Evolutionary conservation across 2,888 invertebrate genomes (phyloP), one percentile per base, ranked within the genome.

Genomic region (Temnothorax ravouxi): DNA sequence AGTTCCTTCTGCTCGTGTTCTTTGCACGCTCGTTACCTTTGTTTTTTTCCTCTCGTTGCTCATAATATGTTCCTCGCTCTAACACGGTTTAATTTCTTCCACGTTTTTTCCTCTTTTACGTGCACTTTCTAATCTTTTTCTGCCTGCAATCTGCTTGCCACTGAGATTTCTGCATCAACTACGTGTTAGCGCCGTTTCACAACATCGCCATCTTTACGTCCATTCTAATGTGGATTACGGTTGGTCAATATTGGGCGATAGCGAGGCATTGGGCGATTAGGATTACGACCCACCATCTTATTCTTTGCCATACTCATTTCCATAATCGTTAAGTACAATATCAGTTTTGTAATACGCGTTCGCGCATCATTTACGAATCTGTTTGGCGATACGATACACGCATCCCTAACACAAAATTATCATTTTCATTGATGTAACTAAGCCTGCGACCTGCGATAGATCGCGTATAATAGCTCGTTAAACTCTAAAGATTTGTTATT

Each of bases 101-200:
- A 25, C 9, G 18, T 67, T 72, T 79, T 47, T 67, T 18, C 25
- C 44, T 62, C 21, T 62, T 13, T 71, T 38, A 38, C 50, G 8
- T 41, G 18, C 47, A 52, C 66, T 76, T 76, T 66, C 66, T 76
- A 75, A 75, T 81, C 50, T 61, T n/a, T 80, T 61, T 76, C 47
- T 56, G 25, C 41, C 21, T 47, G 38, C 52, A 54, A 52, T 29
- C 38, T 56, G 54, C 11, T 69, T 2, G 56, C 62, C 41, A 52
- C 52, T 29, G 11, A 47, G 61, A 62, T 21, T 56, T 50, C 54
- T 75, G 77, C 85, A n/a, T n/a, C n/a, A 69, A 87, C 56, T 86
- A 64, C 59, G 69, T 69, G 87, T 76, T 84, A 84, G 85, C 29
- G 34, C 66, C 79, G 82, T 91, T 91, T 88, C 89, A 85, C 86